Percentiles rank a stretch among this genome's conserved stretches.
Conservation (phyloP, 2,797 vertebrate species). For the Fratercula arctica region DNA sequence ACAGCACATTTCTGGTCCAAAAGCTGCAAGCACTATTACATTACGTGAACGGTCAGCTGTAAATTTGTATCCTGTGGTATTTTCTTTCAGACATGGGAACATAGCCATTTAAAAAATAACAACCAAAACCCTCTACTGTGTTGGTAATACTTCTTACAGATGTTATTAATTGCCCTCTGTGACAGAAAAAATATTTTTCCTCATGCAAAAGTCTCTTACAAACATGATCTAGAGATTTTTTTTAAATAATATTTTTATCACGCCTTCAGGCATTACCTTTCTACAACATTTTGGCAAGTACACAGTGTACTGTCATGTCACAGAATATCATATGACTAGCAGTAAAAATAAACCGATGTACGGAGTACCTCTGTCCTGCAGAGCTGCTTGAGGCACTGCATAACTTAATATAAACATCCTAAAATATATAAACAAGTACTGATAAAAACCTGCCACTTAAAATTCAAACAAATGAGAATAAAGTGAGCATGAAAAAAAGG, state of each 20-base stretch:
- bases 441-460: neutral
- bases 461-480: neutral
- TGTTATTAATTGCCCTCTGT: neutral
- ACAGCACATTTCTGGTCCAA: neutral
- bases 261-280: neutral
- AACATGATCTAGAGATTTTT: neutral
- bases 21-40: neutral
- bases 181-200: conserved; percentile 3
- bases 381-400: neutral
- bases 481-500: neutral
- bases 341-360: neutral
- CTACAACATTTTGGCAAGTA: neutral
- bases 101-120: neutral
- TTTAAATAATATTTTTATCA: neutral
- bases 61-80: neutral
- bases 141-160: neutral
- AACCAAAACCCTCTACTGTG: neutral
- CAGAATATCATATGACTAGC: neutral
- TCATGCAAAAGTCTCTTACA: neutral
- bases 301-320: neutral
- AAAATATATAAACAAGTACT: neutral
- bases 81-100: neutral
- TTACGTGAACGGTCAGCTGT: neutral
- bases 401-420: conserved; percentile 1
- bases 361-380: neutral